These are phyloP conservation scores for Aphidius colemani DNA, from an alignment of 2,888 invertebrate species.

Conservation along the genomic window DNA sequence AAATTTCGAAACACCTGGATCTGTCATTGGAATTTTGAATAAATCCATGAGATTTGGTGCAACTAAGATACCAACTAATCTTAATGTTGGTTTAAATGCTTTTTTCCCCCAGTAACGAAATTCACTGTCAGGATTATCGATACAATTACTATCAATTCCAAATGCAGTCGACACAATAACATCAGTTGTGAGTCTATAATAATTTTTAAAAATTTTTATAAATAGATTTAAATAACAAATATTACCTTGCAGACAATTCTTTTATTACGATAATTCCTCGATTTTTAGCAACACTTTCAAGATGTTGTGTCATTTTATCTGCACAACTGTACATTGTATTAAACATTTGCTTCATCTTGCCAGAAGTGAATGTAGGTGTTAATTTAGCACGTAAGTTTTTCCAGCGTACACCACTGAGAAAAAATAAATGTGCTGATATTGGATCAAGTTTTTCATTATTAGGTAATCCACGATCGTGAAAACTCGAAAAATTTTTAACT, in stretches of 20 bases:
- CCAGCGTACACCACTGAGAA: conserved; percentile 52
- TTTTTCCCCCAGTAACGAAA: conserved; percentile 49
- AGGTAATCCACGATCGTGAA: conserved; percentile 52
- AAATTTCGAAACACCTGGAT: conserved; percentile 44
- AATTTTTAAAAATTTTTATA: neutral
- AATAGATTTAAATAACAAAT: too few relatives aligned
- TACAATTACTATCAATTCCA: conserved; percentile 47
- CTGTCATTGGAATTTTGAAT: conserved; percentile 42
- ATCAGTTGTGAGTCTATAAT: conserved; percentile 44
- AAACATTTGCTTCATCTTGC: conserved; percentile 56
- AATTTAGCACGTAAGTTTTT: conserved; percentile 52
- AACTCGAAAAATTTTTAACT: conserved; percentile 52
- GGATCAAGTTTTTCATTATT: conserved; percentile 50
- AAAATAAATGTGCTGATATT: conserved; percentile 47
- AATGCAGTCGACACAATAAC: conserved; percentile 50
- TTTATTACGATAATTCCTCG: conserved; percentile 32
- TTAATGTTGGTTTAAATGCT: conserved; percentile 36
- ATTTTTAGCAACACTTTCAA: conserved; percentile 30
- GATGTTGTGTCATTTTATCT: conserved; percentile 34
- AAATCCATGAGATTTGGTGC: conserved; percentile 43
- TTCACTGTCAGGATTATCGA: conserved; percentile 44
- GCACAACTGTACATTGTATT: conserved; percentile 43
- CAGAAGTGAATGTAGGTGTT: conserved; percentile 57
- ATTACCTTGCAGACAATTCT: conserved; percentile 44
- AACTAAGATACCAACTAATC: conserved; percentile 38